Base-by-base conservation (phyloP, 1,140 invertebrate species). In the Melitaea cinxia region DNA sequence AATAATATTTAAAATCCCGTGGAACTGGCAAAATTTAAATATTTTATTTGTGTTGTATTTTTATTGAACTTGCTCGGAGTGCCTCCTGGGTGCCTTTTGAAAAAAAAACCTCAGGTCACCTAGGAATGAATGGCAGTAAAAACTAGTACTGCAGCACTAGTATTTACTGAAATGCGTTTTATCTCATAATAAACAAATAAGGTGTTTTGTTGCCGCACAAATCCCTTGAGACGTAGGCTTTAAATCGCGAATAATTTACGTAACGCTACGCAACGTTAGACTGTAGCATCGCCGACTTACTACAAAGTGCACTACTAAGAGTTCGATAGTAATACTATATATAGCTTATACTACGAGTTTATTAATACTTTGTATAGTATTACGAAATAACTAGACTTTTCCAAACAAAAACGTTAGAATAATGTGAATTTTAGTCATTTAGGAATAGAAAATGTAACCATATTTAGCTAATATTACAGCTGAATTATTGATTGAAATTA, bases 171-270 rank as follows among this genome's bases (percentile, higher is more conserved):
- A n/a, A n/a, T n/a, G n/a, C n/a, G n/a, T n/a, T n/a, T n/a, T n/a
- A n/a, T n/a, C n/a, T n/a, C n/a, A n/a, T n/a, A n/a, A n/a, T 42
- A 17, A 42, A 42, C 37, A 5, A 15, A 42, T 42, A 42, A 42
- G 37, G 17, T 4, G 37, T 42, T 42, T 17, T 15, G 14, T n/a
- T 17, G 37, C 15, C n/a, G 12, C n/a, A n/a, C n/a, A 37, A 37
- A 2, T 42, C 37, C 37, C 17, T 1, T 17, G 37, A 5, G 2
- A 42, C 2, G 37, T 42, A 33, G 4, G 6, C 30, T 4, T 33
- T 17, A 17, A 9, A 17, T 14, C 37, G 15, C 5, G 4, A 4
- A 42, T 6, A 17, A 17, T n/a, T 37, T n/a, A 17, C 15, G 37
- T 17, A 42, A 17, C 4, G 14, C 4, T 17, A 42, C 15, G 15